A percentile compares a stretch with the other conserved stretches of the same genome.
Conservation (phyloP, 2,888 invertebrate genomes). For the Blastobasis adustella region DNA sequence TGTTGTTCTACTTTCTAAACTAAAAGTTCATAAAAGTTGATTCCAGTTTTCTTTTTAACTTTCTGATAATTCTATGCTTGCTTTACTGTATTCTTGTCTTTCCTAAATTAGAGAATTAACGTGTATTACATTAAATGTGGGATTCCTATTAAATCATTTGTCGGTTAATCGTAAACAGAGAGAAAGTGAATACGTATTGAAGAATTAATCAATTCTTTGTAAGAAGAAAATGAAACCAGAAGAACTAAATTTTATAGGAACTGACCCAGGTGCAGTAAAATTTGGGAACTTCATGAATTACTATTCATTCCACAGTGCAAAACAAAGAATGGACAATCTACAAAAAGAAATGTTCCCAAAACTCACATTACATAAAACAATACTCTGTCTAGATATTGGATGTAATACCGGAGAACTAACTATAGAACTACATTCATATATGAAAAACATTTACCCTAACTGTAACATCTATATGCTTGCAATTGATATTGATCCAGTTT, state of each 20-base stretch:
- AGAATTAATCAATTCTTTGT: too few relatives aligned
- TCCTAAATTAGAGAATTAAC: too few relatives aligned
- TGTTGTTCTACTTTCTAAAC: too few relatives aligned
- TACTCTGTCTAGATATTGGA: slow-evolving; percentile 81
- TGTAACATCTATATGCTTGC: slow-evolving; percentile 72
- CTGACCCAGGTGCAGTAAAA: slow-evolving; percentile 85
- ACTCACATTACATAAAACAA: slow-evolving; percentile 18
- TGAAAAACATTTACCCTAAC: slow-evolving; percentile 46
- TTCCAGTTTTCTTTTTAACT: too few relatives aligned
- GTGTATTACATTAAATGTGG: too few relatives aligned
- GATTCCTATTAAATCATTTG: too few relatives aligned
- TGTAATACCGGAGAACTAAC: slow-evolving; percentile 90
- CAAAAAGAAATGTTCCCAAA: slow-evolving; percentile 46
- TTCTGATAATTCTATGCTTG: too few relatives aligned
- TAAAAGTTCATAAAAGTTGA: too few relatives aligned
- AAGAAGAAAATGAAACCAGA: slow-evolving; percentile 12
- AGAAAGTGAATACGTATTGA: too few relatives aligned
- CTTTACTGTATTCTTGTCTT: too few relatives aligned
- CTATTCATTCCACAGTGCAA: slow-evolving; percentile 85
- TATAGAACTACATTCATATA: slow-evolving; percentile 66
- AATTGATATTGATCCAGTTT: slow-evolving; percentile 82
- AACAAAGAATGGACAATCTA: slow-evolving; percentile 79
- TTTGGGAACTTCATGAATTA: slow-evolving; percentile 92
- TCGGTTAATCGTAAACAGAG: too few relatives aligned
- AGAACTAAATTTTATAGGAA: slow-evolving; percentile 59